Conservation (phyloP, 2,888 invertebrate species). For the Macrosiphum euphorbiae region DNA sequence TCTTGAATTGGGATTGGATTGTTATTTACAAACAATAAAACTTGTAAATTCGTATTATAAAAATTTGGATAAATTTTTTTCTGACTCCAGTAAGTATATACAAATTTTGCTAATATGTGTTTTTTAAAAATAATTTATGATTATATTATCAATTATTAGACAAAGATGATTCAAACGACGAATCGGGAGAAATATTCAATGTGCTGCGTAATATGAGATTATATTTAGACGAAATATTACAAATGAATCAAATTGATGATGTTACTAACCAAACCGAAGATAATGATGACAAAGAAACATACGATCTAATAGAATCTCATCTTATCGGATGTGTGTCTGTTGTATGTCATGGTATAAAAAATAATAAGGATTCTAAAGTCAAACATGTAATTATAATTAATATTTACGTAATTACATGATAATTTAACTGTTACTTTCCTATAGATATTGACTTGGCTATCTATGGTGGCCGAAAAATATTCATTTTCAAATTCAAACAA, state of each 20-base stretch:
- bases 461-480: slow-evolving; percentile 69
- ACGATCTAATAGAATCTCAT: slow-evolving; percentile 41
- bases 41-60: slow-evolving; percentile 52
- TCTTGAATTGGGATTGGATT: slow-evolving; percentile 48
- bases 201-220: slow-evolving; percentile 42
- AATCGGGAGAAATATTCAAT: slow-evolving; percentile 30
- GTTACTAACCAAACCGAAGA: background rate
- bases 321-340: slow-evolving; percentile 48
- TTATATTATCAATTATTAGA: background rate
- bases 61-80: slow-evolving; percentile 48
- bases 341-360: slow-evolving; percentile 23
- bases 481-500: slow-evolving; percentile 69
- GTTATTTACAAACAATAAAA: slow-evolving; percentile 53
- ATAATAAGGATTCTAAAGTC: background rate
- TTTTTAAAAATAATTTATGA: background rate
- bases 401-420: no score
- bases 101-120: background rate
- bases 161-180: background rate
- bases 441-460: slow-evolving; percentile 71
- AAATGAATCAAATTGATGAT: slow-evolving; percentile 41
- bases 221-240: slow-evolving; percentile 42
- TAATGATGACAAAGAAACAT: slow-evolving; percentile 9
- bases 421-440: background rate
- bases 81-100: slow-evolving; percentile 45
- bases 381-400: slow-evolving; percentile 45